phyloP scores from a whole-genome alignment of 2,113 vertebrate species.

The Ascaphus truei region DNA sequence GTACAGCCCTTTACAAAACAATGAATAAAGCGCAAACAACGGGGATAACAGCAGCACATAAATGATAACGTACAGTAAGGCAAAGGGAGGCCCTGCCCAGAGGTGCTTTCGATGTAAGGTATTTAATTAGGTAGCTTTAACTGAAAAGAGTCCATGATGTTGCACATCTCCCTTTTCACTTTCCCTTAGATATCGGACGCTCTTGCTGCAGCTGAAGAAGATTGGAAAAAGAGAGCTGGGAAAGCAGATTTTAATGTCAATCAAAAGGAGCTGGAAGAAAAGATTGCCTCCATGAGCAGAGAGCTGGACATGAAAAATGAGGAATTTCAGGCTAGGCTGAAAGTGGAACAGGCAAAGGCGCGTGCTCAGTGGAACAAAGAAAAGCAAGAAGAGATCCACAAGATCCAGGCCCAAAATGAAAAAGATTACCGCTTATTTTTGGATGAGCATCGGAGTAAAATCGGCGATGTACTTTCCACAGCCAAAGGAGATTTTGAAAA shows the following conservation, averaged over 20 bases:
- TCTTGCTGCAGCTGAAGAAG: constrained; percentile 69
- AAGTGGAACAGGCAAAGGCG: constrained; percentile 82
- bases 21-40: no score
- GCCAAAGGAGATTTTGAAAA: constrained; percentile 68
- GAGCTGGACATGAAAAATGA: constrained; percentile 67
- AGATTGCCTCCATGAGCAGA: constrained; percentile 61
- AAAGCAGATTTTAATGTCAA: constrained; percentile 48
- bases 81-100: no score
- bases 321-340: constrained; percentile 71
- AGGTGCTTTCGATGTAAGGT: no score
- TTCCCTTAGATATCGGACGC: constrained; percentile 7
- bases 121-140: no score
- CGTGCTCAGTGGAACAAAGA: constrained; percentile 79
- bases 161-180: no score
- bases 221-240: constrained; percentile 62
- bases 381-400: constrained; percentile 81
- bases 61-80: no score
- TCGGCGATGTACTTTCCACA: constrained; percentile 66
- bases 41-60: no score
- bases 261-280: constrained; percentile 67
- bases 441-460: constrained; percentile 70
- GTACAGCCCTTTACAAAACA: no score
- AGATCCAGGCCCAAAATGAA: constrained; percentile 70
- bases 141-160: no score
- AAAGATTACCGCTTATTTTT: constrained; percentile 69